Base-by-base conservation (phyloP, 64 coral and sea anemone genomes). In the Actinia tenebrosa region DNA sequence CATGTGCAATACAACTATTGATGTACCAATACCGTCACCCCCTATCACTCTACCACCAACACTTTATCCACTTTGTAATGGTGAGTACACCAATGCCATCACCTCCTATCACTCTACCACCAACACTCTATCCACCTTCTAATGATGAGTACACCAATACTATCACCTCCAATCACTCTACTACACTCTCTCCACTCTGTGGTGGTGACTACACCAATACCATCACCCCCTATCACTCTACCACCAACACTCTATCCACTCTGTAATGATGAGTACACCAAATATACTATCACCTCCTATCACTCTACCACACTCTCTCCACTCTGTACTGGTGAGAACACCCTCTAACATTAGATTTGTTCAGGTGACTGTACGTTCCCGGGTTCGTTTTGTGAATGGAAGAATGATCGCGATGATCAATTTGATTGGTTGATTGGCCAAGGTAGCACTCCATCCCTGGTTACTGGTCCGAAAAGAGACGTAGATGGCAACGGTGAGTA, bases 301-400 rank as follows among this genome's bases (percentile, higher is more conserved):
- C 80, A 82, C 80, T 19, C 20, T 82, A 50, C 30, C 0, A 37
- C 30, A 37, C 30, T 37, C 0, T 37, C 0, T 37, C 30, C 30
- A 37, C 30, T 37, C 30, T 37, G 30, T 0, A 37, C 0, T 37
- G 30, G 30, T 37, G 30, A 37, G 30, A 0, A 37, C 30, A 37
- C 30, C 1, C 15, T 18, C 46, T 25, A 52, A 83, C 80, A 30
- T n/a, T 23, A n/a, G 1, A 23, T n/a, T 66, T 54, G 87, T 5
- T 59, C 22, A 92, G 90, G 90, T 44, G 84, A 92, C 62, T 92
- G 90, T n/a, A 92, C 85, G 27, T 87, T 92, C 43, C 84, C 86
- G 53, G 78, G 64, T 10, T 61, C 77, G 43, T 53, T 92, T 4
- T 92, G 90, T 77, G 45, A 92, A 72, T 92, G 90, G 90, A 83